Conservation (phyloP, 1,140 invertebrate species). For the Bactericera cockerelli region DNA sequence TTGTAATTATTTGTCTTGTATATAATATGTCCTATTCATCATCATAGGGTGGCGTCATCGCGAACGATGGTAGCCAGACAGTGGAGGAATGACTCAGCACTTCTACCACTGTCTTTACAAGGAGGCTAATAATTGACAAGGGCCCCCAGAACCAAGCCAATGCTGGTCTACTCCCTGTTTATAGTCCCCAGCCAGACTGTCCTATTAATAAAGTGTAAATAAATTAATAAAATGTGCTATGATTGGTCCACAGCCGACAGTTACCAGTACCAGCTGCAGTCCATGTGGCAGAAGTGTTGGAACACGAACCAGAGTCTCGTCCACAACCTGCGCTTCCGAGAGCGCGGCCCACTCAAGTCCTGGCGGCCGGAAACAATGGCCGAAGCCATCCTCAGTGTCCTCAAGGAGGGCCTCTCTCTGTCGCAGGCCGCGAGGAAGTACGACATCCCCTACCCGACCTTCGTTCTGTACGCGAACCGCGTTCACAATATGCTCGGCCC, state of each 20-base stretch:
- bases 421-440: slow-evolving; percentile 80
- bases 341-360: slow-evolving; percentile 76
- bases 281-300: slow-evolving; percentile 90
- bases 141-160: no score
- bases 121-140: no score
- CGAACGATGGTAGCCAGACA: no score
- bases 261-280: slow-evolving; percentile 84
- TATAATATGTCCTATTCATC: no score
- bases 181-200: no score
- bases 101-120: no score
- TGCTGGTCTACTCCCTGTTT: no score
- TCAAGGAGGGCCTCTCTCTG: slow-evolving; percentile 73
- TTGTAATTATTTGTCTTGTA: no score
- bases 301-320: slow-evolving; percentile 74
- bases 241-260: slow-evolving; percentile 58
- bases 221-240: no score
- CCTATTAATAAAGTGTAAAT: no score
- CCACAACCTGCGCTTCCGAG: slow-evolving; percentile 76
- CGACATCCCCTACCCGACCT: slow-evolving; percentile 86
- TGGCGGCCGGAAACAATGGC: slow-evolving; percentile 89
- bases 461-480: slow-evolving; percentile 82
- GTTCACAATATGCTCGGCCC: slow-evolving; percentile 87
- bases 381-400: slow-evolving; percentile 77
- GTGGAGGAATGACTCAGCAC: no score
- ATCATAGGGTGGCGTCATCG: no score